Conservation (phyloP, 2,797 vertebrate species). For the Poeciliopsis gracilis region DNA sequence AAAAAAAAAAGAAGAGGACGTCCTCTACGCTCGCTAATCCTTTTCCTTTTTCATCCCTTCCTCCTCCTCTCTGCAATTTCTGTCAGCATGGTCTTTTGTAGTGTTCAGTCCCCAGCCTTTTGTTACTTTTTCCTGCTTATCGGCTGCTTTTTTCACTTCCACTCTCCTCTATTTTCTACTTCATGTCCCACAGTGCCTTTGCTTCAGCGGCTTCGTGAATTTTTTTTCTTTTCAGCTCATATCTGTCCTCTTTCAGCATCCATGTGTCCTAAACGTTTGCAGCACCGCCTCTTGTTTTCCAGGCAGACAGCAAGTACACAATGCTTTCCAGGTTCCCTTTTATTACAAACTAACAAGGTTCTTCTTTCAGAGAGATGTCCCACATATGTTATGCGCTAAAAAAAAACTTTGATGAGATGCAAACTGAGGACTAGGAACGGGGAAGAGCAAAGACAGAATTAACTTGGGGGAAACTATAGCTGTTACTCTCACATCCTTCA, state of each 20-base stretch:
- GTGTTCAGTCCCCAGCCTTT: constrained; percentile 28
- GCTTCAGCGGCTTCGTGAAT: background rate
- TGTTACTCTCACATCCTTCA: background rate
- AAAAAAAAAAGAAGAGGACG: constrained; percentile 22
- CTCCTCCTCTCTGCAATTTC: constrained; percentile 27
- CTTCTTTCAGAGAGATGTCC: constrained; percentile 11
- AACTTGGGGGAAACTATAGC: background rate
- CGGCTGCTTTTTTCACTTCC: constrained; percentile 8
- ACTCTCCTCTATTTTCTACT: constrained; percentile 22
- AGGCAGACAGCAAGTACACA: constrained; percentile 11
- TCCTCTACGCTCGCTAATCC: constrained; percentile 53
- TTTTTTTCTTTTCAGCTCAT: constrained; percentile 15
- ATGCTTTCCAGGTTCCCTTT: background rate
- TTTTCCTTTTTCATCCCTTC: constrained; percentile 31
- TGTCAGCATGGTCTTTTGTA: constrained; percentile 22
- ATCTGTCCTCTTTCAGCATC: constrained; percentile 15
- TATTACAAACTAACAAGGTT: constrained; percentile 6
- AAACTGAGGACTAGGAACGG: background rate
- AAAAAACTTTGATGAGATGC: background rate
- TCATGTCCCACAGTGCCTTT: constrained; percentile 13
- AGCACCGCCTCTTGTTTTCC: constrained; percentile 16
- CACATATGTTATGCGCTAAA: constrained; percentile 5
- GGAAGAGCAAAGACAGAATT: background rate
- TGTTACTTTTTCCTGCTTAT: constrained; percentile 19
- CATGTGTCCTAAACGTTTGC: constrained; percentile 22